These are phyloP conservation scores for Peromyscus leucopus DNA, from an alignment of 2,113 vertebrate species.

Conservation along the genomic window DNA sequence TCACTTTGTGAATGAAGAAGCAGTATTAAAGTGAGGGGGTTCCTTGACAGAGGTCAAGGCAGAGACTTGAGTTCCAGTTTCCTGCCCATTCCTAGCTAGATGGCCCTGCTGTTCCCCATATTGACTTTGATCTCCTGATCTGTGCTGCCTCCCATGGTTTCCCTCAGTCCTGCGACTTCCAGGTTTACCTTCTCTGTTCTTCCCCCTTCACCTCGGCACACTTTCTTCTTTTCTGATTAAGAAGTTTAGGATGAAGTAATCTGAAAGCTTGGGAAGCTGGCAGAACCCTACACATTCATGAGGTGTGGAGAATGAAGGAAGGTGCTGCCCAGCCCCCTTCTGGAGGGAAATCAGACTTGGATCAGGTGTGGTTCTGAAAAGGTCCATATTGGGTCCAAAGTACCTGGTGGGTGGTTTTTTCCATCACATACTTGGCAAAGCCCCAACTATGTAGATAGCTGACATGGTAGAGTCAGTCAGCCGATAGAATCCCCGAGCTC, in stretches of 20 bases:
- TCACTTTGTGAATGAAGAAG: slow-evolving; percentile 28
- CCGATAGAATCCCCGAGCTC: slow-evolving; percentile 26
- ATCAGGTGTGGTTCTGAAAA: not conserved
- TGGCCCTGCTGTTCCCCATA: fast-evolving
- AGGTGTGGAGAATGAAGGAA: not conserved
- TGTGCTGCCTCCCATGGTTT: not conserved
- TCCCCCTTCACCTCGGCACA: not conserved
- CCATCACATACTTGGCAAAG: not conserved
- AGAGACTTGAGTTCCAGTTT: not conserved
- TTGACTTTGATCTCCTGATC: not conserved
- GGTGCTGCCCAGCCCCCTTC: not conserved
- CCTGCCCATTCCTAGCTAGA: not conserved
- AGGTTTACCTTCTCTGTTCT: not conserved
- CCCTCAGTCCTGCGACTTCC: not conserved
- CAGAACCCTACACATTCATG: not conserved
- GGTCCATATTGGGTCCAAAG: not conserved
- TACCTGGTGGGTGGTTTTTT: not conserved
- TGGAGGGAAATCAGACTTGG: not conserved
- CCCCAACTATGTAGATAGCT: slow-evolving; percentile 1
- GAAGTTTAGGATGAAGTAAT: not conserved
- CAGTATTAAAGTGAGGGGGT: not conserved
- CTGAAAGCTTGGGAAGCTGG: not conserved
- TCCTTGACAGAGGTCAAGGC: not conserved
- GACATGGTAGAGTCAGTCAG: slow-evolving; percentile 7
- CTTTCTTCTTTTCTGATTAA: not conserved